These are phyloP conservation scores for Drosophila formosana DNA, from an alignment of 2,888 invertebrate genomes.

Conservation along the genomic window DNA sequence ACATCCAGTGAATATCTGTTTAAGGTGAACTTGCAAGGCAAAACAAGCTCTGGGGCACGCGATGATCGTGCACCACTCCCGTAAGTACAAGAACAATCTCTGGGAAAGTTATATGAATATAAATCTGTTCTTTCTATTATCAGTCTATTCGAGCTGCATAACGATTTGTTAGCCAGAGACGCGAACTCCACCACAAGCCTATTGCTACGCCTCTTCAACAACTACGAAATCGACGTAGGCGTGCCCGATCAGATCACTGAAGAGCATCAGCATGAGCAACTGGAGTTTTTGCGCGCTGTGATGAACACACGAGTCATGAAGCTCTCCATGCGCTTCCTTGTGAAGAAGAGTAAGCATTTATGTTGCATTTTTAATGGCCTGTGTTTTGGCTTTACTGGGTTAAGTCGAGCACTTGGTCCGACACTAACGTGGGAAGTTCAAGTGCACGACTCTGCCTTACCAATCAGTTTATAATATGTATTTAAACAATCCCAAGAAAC, in stretches of 20 bases:
- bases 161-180: slow-evolving; percentile 63
- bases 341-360: slow-evolving; percentile 48
- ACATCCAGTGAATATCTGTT: slow-evolving; percentile 66
- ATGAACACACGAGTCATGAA: slow-evolving; percentile 79
- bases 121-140: neutral
- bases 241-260: slow-evolving; percentile 60
- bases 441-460: neutral
- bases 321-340: slow-evolving; percentile 74
- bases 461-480: neutral
- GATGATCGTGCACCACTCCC: slow-evolving; percentile 76
- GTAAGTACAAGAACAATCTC: slow-evolving; percentile 60
- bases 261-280: slow-evolving; percentile 74
- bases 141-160: slow-evolving; percentile 74
- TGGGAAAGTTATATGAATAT: neutral
- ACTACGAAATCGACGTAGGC: slow-evolving; percentile 73
- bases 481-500: neutral
- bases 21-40: slow-evolving; percentile 78
- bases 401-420: no score
- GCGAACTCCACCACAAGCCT: slow-evolving; percentile 70
- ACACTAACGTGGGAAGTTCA: neutral
- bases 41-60: slow-evolving; percentile 66
- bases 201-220: slow-evolving; percentile 75
- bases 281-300: slow-evolving; percentile 74
- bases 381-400: no score
- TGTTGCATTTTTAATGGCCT: neutral